Base-by-base conservation (phyloP, 2,888 invertebrate genomes). In the Deilephila porcellus region DNA sequence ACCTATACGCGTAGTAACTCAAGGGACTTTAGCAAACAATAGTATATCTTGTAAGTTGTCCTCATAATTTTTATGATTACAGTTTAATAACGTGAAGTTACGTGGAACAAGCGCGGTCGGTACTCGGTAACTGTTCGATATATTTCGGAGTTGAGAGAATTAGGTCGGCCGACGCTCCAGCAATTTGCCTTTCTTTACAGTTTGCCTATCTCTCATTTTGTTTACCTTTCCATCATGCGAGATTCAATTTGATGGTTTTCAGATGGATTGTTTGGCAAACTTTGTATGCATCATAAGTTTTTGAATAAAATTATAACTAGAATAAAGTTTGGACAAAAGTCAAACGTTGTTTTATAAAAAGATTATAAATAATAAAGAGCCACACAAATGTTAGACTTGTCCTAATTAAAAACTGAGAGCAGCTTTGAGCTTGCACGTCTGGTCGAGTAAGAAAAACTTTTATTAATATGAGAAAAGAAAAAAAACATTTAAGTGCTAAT, bases 161-260 rank as follows among this genome's bases (percentile, higher is more conserved):
- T 34, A 63, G 62, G 62, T 63, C 62, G 32, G 19, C 19, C 34
- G 62, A 4, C 62, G 32, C 62, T n/a, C 56, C n/a, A 19, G 34
- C 62, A 63, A 17, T 63, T 63, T 29, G 17, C 17, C 7, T n/a
- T 63, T 32, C 62, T 63, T 34, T 60, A 17, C 29, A n/a, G 62
- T 32, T 63, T 63, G 62, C 19, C 29, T 63, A 32, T 29, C 62
- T 63, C 32, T 34, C 62, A 63, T 19, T 63, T 63, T 62, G 32
- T 62, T 62, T 63, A 34, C 14, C 34, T 63, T 34, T 63, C 62
- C 62, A 63, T 63, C 62, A 63, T 63, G 32, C 62, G 14, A 19
- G 32, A 63, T 63, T 34, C 62, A 63, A 63, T 63, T 63, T 63
- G 62, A 19, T n/a, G 62, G 62, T 32, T 63, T 63, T 32, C 19